Evolutionary conservation across 1,140 invertebrate genomes (phyloP).

Genomic region (Notospermus geniculatus): DNA sequence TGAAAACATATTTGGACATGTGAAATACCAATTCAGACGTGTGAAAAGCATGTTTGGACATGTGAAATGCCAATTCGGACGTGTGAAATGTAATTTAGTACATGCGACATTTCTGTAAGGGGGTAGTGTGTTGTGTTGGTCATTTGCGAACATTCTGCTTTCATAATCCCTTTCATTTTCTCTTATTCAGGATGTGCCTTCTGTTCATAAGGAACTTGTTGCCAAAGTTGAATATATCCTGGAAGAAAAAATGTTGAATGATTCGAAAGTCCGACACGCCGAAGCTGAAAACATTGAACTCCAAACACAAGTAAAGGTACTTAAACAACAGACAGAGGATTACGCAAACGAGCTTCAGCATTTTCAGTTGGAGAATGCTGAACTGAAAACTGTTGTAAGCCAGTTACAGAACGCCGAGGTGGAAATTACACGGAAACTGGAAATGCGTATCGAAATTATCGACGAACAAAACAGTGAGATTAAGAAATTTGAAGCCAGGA

Average conservation of each 20-base stretch:
- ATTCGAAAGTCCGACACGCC: conserved; percentile 2
- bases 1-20: too few relatives aligned
- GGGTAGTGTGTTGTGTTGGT: too few relatives aligned
- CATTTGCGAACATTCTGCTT: too few relatives aligned
- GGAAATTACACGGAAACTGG: conserved; percentile 79
- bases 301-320: neutral
- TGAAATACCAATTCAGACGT: too few relatives aligned
- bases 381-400: conserved; percentile 8
- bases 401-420: conserved; percentile 66
- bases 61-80: too few relatives aligned
- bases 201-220: neutral
- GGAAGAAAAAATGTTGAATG: neutral
- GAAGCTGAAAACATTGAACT: conserved; percentile 25
- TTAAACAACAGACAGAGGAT: neutral
- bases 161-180: too few relatives aligned
- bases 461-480: conserved; percentile 66
- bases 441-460: conserved; percentile 76
- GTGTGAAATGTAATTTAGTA: too few relatives aligned
- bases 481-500: conserved; percentile 49
- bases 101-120: too few relatives aligned
- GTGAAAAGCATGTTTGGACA: too few relatives aligned
- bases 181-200: conserved; percentile 1
- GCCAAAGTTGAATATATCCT: conserved; percentile 3
- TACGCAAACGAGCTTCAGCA: neutral
- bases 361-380: conserved; percentile 7